Evolutionary conservation across 2,797 vertebrate genomes (phyloP).

Genomic region (Bufotes viridis): DNA sequence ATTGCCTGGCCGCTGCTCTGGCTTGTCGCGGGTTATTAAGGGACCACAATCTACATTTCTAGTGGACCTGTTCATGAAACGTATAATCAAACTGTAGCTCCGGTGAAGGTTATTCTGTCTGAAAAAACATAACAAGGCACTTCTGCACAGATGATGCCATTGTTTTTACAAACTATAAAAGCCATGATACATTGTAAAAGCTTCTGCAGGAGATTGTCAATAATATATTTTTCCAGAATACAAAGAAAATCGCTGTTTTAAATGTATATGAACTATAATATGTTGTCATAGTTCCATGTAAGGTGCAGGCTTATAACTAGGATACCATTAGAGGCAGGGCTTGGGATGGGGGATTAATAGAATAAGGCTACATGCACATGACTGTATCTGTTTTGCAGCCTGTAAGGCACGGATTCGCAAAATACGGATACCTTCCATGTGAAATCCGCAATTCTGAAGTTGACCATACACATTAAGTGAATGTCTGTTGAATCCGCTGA

Average conservation of each 20-base stretch:
- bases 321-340: no score
- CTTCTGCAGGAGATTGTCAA: neutral
- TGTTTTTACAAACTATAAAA: neutral
- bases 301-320: neutral
- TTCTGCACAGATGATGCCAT: neutral
- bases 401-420: no score
- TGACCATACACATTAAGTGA: no score
- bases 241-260: neutral
- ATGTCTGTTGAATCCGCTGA: no score
- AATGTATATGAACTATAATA: neutral
- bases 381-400: no score
- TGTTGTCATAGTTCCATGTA: neutral
- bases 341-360: no score
- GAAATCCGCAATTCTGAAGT: no score
- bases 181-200: neutral
- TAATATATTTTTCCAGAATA: neutral
- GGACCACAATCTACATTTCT: neutral
- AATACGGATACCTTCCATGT: no score
- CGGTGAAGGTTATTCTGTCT: neutral
- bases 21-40: neutral
- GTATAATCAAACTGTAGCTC: neutral
- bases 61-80: neutral
- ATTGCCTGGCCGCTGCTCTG: neutral
- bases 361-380: no score
- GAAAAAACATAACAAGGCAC: neutral